Conservation (phyloP, 2,797 vertebrate species). For the Semaprochilodus insignis region DNA sequence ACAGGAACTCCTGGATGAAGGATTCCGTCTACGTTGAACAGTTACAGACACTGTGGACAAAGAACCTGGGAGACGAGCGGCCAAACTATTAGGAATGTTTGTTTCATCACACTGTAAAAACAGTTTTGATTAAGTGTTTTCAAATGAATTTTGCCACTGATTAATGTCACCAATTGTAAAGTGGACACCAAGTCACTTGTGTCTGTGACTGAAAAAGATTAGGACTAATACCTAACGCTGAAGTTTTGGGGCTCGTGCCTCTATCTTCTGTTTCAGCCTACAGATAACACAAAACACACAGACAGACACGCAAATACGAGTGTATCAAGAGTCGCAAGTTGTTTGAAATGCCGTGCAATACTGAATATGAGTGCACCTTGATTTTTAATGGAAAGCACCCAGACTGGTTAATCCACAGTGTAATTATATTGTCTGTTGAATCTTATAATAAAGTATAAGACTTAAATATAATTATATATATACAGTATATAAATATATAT, state of each 20-base stretch:
- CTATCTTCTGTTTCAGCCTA: conserved; percentile 17
- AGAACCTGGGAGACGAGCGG: conserved; percentile 12
- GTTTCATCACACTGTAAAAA: not conserved
- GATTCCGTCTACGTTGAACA: conserved; percentile 28
- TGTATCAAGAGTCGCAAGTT: conserved; percentile 12
- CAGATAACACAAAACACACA: conserved; percentile 9
- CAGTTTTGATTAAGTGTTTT: conserved; percentile 28
- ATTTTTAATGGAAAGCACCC: conserved; percentile 32
- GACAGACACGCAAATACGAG: conserved; percentile 10
- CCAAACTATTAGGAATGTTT: not conserved
- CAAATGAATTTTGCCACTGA: conserved; percentile 15
- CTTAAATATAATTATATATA: conserved; percentile 8
- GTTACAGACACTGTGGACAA: conserved; percentile 11
- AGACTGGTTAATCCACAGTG: conserved; percentile 46
- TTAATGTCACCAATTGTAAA: conserved; percentile 48
- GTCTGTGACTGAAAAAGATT: conserved; percentile 18
- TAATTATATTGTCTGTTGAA: conserved; percentile 45
- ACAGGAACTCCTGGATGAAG: conserved; percentile 1
- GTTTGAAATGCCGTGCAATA: conserved; percentile 53
- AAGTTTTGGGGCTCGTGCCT: conserved; percentile 10
- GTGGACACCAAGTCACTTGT: conserved; percentile 45
- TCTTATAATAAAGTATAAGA: conserved; percentile 32
- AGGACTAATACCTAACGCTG: conserved; percentile 23
- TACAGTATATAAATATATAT: conserved; percentile 9
- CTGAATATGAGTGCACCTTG: conserved; percentile 44